Evolutionary conservation across 2,113 vertebrate species (phyloP), one percentile per base, ranked within the genome.

Genomic region (Phylloscopus trochiloides): DNA sequence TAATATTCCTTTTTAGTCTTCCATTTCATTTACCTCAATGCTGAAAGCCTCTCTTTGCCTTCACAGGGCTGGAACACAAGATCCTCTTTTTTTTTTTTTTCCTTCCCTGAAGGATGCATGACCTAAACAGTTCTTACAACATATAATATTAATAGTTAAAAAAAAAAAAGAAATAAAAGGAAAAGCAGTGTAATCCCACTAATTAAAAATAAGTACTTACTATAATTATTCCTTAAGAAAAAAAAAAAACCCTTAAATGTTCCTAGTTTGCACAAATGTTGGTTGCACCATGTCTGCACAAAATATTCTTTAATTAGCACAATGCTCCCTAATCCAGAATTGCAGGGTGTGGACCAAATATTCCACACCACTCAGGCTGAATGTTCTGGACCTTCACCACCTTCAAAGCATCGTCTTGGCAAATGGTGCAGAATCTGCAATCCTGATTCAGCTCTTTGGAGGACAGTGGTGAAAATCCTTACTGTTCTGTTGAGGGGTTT

Each of bases 211-310:
- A 74, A 78, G 4, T 76, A 34, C 7, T 42, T 38, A 40, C 18
- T 74, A 16, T 36, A 85, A 54, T 71, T 86, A 84, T 52, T 80
- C 45, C 36, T 84, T 61, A 77, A 40, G 61, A 89, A 84, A 89
- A 72, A 40, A 38, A 40, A 40, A 40, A 8, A 29, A 3, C 0
- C 0, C 16, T 52, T 57, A 28, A 61, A 57, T 22, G 1, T 58
- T 70, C 24, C 5, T 20, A 52, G 36, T 52, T 80, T 65, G 31
- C 54, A n/a, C 6, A 61, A 75, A 75, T 54, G 34, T 34, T 54
- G 20, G 11, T 90, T 90, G 47, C 78, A 75, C 40, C 87, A 62
- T 16, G 62, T 48, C 77, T 85, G 42, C 50, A 86, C n/a, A 77
- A 91, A 84, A 45, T 66, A 47, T 42, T 26, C 12, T 89, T 81